A percentile compares a stretch with the other conserved stretches of the same genome.
Conservation (phyloP, 1,140 invertebrate species). For the Zophobas atratus region DNA sequence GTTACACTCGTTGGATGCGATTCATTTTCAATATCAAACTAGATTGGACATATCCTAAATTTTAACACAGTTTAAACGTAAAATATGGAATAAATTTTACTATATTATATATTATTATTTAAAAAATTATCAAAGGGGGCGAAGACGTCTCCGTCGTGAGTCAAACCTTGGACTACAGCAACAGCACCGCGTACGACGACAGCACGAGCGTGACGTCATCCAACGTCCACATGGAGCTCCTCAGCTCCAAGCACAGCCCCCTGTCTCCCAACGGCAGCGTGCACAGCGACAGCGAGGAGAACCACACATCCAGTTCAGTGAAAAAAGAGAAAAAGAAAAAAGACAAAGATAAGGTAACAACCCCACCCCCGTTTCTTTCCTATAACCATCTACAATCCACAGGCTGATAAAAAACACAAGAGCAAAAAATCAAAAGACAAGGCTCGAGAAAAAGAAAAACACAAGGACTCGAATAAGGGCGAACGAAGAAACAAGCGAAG, state of each 20-base stretch:
- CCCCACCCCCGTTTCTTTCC: neutral
- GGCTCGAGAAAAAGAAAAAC: conserved; percentile 69
- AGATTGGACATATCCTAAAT: too few species aligned
- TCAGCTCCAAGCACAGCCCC: conserved; percentile 69
- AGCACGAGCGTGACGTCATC: conserved; percentile 71
- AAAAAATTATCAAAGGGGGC: conserved; percentile 64
- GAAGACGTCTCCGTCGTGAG: conserved; percentile 72
- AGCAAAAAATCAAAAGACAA: conserved; percentile 69
- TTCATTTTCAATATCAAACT: too few species aligned
- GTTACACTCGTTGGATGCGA: too few species aligned
- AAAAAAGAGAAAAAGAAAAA: conserved; percentile 73
- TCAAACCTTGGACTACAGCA: conserved; percentile 70
- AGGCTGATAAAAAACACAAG: conserved; percentile 74
- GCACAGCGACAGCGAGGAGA: conserved; percentile 66
- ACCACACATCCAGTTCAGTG: conserved; percentile 61
- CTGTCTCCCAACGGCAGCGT: conserved; percentile 69
- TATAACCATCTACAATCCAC: conserved; percentile 57
- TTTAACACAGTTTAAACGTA: too few species aligned
- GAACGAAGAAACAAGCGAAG: conserved; percentile 68
- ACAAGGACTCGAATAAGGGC: conserved; percentile 66
- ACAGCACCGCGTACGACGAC: conserved; percentile 70
- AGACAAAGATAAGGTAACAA: conserved; percentile 68
- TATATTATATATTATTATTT: too few species aligned
- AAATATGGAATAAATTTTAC: too few species aligned
- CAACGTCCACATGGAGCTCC: conserved; percentile 72